Evolutionary conservation across 2,113 vertebrate genomes (phyloP).

Genomic region (Charadrius vociferus): DNA sequence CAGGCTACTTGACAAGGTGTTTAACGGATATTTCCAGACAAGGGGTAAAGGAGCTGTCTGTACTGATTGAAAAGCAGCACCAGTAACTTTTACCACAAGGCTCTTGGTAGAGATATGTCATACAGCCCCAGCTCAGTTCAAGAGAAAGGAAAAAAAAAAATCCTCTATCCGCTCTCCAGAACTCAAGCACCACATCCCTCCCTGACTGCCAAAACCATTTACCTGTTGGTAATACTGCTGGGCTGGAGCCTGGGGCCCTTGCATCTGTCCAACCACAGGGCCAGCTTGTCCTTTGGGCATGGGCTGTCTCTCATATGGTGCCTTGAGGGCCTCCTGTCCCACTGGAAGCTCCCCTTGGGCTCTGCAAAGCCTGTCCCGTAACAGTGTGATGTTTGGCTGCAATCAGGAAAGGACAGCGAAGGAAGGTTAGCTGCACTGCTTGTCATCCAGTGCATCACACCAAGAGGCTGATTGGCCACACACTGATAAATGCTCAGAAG

Average conservation of each 20-base stretch:
- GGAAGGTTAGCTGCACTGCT: not conserved
- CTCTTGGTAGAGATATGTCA: not conserved
- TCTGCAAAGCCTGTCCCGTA: constrained; percentile 86
- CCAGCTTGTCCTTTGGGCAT: constrained; percentile 44
- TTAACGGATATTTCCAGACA: not conserved
- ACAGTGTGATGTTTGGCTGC: constrained; percentile 83
- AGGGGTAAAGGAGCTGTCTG: not conserved
- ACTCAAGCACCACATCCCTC: not conserved
- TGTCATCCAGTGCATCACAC: not conserved
- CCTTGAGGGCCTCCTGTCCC: constrained; percentile 43
- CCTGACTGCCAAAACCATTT: not conserved
- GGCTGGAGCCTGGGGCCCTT: constrained; percentile 58
- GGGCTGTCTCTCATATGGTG: constrained; percentile 41
- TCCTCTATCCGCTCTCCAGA: not conserved
- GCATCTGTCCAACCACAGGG: constrained; percentile 62
- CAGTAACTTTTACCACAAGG: not conserved
- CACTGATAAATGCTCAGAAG: not conserved
- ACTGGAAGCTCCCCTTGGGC: constrained; percentile 82
- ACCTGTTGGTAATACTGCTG: constrained; percentile 83
- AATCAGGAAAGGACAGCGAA: constrained; percentile 6
- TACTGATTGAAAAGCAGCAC: not conserved
- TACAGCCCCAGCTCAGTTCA: not conserved
- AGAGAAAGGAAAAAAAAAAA: not conserved
- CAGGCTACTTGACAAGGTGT: not conserved
- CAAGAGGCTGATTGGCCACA: not conserved